Evolutionary conservation across 2,888 invertebrate genomes (phyloP), one percentile per base, ranked within the genome.

Genomic region (Parnassius mnemosyne): DNA sequence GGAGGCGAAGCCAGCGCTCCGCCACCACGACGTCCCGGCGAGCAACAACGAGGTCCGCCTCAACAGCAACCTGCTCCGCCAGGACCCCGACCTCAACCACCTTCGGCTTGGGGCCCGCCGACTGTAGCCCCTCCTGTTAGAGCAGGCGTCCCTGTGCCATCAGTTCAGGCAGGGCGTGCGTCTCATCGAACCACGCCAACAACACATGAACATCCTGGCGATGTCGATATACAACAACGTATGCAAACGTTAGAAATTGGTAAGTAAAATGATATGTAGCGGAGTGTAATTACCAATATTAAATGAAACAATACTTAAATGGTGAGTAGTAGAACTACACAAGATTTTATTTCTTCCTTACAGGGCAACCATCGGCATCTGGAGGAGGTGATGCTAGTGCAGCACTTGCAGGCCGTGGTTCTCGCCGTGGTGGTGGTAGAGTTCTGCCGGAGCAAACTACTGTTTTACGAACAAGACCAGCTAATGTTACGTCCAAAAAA

Each of bases 351-450:
- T 13, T 49, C 2, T 13, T 49, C 2, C 59, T 47, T 50, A 41
- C 43, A 75, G 75, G 72, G 46, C 70, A 70, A 64, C 51, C 56
- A 1, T 71, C 61, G 20, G 65, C 69, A 9, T 64, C 67, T 41
- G 79, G 71, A 0, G 79, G 71, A 9, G 84, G 83, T 3, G 90
- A 85, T 3, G 76, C 80, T 3, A 78, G 75, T 1, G 67, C 75
- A 1, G 66, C 66, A 0, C 69, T 80, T 0, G 72, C 79, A 0
- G 92, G 92, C 0, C 88, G 94, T 42, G 94, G 94, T 0, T 89
- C 89, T 0, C 85, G 92, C 9, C 86, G 94, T 11, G 94, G 94
- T 0, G 87, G 92, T 0, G 89, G 93, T 3, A 70, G 86, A 0
- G 71, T 93, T 0, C 75, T 88, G 2, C 79, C 89, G 0, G 92